phyloP scores from a whole-genome alignment of 2,113 vertebrate species.

The Ctenodactylus gundi region DNA sequence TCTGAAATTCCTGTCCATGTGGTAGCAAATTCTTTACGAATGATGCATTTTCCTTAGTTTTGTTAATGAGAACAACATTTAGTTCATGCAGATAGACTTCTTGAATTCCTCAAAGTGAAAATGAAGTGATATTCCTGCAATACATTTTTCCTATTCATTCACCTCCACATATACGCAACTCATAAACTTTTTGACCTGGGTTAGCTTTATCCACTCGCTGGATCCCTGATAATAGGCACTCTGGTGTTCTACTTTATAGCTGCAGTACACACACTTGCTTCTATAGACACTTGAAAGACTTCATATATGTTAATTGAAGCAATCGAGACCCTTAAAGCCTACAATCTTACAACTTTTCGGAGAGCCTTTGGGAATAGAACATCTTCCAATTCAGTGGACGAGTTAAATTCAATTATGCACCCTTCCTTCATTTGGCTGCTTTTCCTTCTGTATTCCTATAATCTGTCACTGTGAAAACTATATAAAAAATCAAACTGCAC shows the following conservation, averaged over 20 bases:
- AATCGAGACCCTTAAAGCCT: slow-evolving; percentile 46
- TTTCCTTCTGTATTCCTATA: neutral
- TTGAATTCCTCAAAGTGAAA: neutral
- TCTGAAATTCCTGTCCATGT: neutral
- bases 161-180: neutral
- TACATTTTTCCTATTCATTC: neutral
- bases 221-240: neutral
- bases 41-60: neutral
- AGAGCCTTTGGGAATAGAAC: slow-evolving; percentile 18
- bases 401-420: slow-evolving; percentile 30
- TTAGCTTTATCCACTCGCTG: neutral
- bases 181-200: neutral
- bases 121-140: neutral
- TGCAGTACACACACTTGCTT: neutral
- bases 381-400: slow-evolving; percentile 42
- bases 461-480: slow-evolving; percentile 41
- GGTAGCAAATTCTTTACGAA: neutral
- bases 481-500: neutral
- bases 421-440: slow-evolving; percentile 6
- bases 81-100: neutral
- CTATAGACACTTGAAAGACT: slow-evolving; percentile 34
- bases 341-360: slow-evolving; percentile 39
- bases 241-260: neutral
- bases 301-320: slow-evolving; percentile 44
- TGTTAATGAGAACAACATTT: neutral